Evolutionary conservation across 2,113 vertebrate species (phyloP).

Genomic region (human (Homo sapiens)): GRCh38 chrX:48666001-48666500

Average conservation of each 20-base stretch:
- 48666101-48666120: slow-evolving; percentile 84
- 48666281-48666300: slow-evolving; percentile 52
- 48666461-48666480: too few relatives aligned
- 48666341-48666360: not conserved
- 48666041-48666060: not conserved
- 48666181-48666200: slow-evolving; percentile 14
- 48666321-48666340: not conserved
- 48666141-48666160: slow-evolving; percentile 66
- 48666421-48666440: too few relatives aligned
- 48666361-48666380: not conserved
- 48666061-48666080: slow-evolving; percentile 30
- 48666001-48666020: not conserved
- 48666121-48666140: slow-evolving; percentile 88
- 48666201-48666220: slow-evolving; percentile 73
- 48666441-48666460: too few relatives aligned
- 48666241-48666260: slow-evolving; percentile 68
- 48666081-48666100: not conserved
- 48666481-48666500: too few relatives aligned
- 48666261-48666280: slow-evolving; percentile 73
- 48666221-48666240: slow-evolving; percentile 79
- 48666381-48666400: not conserved
- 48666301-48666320: not conserved
- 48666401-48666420: not conserved
- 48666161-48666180: not conserved
- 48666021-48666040: not conserved